Percentiles rank a stretch among this genome's conserved stretches.
These are phyloP conservation scores for Paradisaea rubra DNA, from an alignment of 2,113 vertebrate genomes.

Conservation along the genomic window DNA sequence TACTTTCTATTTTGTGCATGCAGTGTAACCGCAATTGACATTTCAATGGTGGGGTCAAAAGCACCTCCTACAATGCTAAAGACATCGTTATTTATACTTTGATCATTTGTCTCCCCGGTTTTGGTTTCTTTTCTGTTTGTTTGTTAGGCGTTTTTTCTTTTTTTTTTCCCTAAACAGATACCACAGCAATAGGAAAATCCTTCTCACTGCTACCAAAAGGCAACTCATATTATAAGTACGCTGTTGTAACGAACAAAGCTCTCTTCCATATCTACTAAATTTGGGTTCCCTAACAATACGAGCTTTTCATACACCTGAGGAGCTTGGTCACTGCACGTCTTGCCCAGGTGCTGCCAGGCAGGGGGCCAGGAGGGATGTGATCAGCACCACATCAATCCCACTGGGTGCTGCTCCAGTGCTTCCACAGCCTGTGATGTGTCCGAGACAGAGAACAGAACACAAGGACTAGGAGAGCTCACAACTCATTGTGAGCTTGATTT, in stretches of 20 bases:
- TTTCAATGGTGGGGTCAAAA: not conserved
- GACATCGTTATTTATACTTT: not conserved
- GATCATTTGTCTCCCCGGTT: not conserved
- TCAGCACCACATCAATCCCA: not conserved
- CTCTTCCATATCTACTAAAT: not conserved
- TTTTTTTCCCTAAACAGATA: not conserved
- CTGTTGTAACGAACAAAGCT: not conserved
- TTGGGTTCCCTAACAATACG: fast-evolving
- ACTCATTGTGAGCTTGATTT: no score
- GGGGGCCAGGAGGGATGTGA: not conserved
- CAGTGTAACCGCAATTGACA: not conserved
- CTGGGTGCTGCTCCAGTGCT: not conserved
- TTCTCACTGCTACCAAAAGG: not conserved
- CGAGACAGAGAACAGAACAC: no score
- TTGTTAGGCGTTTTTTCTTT: not conserved
- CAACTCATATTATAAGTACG: fast-evolving
- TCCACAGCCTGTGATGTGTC: not conserved
- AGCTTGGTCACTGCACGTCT: fast-evolving
- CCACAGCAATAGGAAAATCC: not conserved
- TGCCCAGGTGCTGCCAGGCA: no score
- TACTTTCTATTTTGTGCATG: not conserved
- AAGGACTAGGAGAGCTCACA: not conserved
- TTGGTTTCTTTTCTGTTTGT: not conserved
- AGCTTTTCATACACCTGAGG: not conserved
- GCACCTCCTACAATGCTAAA: not conserved